Evolutionary conservation across 2,113 vertebrate genomes (phyloP).

Genomic region (Phainopepla nitens): DNA sequence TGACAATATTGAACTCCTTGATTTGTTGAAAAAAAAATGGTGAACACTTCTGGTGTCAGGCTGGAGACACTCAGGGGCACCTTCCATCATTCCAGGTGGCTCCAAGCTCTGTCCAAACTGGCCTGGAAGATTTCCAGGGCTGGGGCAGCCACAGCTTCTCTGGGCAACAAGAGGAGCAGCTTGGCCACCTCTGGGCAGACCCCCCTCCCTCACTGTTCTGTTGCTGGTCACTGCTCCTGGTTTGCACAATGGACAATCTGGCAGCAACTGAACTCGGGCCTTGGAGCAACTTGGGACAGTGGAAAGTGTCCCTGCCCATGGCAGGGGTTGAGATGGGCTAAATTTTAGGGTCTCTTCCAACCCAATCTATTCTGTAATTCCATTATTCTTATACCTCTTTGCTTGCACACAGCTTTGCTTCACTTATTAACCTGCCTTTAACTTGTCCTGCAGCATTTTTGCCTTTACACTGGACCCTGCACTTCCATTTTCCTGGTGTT

Average conservation of each 20-base stretch:
- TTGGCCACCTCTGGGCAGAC: neutral
- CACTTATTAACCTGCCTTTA: neutral
- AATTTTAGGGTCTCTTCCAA: neutral
- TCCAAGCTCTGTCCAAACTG: neutral
- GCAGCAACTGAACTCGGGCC: fast-evolving
- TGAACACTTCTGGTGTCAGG: neutral
- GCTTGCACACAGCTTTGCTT: neutral
- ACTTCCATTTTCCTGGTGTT: neutral
- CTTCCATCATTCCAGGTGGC: neutral
- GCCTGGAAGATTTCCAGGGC: neutral
- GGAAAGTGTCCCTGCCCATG: neutral
- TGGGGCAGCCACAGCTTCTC: neutral
- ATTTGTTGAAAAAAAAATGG: neutral
- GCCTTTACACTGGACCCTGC: neutral
- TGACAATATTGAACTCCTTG: neutral
- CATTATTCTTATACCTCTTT: neutral
- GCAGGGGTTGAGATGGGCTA: neutral
- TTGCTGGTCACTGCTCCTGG: neutral
- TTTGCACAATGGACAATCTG: neutral
- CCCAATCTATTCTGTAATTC: neutral
- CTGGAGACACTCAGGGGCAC: neutral
- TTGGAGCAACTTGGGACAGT: neutral
- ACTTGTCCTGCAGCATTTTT: neutral
- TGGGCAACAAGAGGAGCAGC: neutral
- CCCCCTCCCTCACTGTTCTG: neutral